Base-by-base conservation (phyloP, 2,113 vertebrate genomes). In the Dipodomys merriami region DNA sequence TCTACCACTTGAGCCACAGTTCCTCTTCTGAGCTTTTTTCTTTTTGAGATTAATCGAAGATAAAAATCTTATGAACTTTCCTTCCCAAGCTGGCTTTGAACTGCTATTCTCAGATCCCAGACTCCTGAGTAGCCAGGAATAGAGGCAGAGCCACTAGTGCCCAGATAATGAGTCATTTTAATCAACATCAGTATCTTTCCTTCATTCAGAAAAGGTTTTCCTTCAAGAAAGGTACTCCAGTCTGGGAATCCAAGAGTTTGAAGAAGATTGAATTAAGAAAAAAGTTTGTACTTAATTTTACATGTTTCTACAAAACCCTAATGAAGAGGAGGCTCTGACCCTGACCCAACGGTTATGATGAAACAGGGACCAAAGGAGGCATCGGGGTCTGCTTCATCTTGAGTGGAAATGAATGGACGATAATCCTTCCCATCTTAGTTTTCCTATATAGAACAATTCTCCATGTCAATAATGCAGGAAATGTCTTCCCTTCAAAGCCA, bases 201-300 rank as follows among this genome's bases (percentile, higher is more conserved):
- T 27, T 12, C 49, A 72, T 3, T 6, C 27, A 65, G 49, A 67
- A 27, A 77, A 72, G 7, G 10, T n/a, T 30, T 89, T 72, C 12
- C 33, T 80, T 84, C 22, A 29, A 87, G 86, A 86, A 84, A 91
- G 11, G 44, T 86, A 29, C 57, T 91, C 68, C 15, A 35, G 49
- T 71, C n/a, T 74, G n/a, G 57, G 80, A 44, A 33, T 88, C 0
- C 19, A 82, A 25, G 18, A 53, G 49, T 25, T 23, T 49, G 30
- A 39, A 33, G 77, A 29, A 30, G 46, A 81, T 46, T 60, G 46
- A 77, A 49, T 82, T 57, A 57, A 57, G 53, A 89, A 81, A n/a
- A 83, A 44, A 2, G 8, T 7, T 16, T 25, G 78, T 27, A 6
- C 46, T 57, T 0, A 82, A 30, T 22, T 12, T 30, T 44, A 68